Evolutionary conservation across 2,888 invertebrate genomes (phyloP).

Genomic region (Myathropa florea): DNA sequence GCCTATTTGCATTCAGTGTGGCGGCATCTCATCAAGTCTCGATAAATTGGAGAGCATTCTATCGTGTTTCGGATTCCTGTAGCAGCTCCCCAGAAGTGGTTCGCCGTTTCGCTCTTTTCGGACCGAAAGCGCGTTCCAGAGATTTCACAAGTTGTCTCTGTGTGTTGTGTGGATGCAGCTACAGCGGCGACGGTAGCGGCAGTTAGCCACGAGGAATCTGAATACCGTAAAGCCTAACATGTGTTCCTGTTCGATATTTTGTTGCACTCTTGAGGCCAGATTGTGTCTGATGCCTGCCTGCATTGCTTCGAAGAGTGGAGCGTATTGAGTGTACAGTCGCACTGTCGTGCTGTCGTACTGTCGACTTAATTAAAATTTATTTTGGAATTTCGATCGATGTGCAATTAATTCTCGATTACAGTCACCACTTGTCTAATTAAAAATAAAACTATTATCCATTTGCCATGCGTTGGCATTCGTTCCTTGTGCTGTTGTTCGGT

Average conservation of each 20-base stretch:
- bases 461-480: constrained; percentile 34
- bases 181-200: constrained; percentile 26
- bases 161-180: neutral
- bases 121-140: constrained; percentile 24
- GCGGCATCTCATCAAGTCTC: constrained; percentile 71
- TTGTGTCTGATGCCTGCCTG: constrained; percentile 49
- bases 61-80: constrained; percentile 64
- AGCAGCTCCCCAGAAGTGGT: constrained; percentile 37
- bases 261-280: constrained; percentile 60
- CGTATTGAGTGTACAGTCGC: constrained; percentile 22
- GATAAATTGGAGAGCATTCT: constrained; percentile 71
- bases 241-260: constrained; percentile 64
- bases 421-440: constrained; percentile 71
- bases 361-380: constrained; percentile 71
- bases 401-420: constrained; percentile 71
- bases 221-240: constrained; percentile 64
- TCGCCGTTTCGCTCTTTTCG: constrained; percentile 9
- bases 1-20: constrained; percentile 71
- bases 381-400: constrained; percentile 71
- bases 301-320: constrained; percentile 12
- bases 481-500: constrained; percentile 14
- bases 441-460: constrained; percentile 62
- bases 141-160: constrained; percentile 25
- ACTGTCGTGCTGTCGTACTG: constrained; percentile 49
- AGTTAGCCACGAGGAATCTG: constrained; percentile 50